Evolutionary conservation across 2,888 invertebrate genomes (phyloP).

Genomic region (Caprella mutica): DNA sequence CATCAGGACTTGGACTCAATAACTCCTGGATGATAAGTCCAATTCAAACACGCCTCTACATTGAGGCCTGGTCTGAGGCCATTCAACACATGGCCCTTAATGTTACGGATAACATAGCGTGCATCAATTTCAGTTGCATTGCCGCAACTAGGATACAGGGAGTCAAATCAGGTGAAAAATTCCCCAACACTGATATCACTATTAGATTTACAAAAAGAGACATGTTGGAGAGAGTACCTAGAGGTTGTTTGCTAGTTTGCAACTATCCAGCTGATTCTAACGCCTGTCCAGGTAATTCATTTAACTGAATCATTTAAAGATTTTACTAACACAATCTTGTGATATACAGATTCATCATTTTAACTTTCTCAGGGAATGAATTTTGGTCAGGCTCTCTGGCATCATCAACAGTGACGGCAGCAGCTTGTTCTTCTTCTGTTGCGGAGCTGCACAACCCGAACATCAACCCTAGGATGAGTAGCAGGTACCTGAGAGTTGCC

Average conservation of each 20-base stretch:
- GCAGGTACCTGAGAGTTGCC: conserved; percentile 47
- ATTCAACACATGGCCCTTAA: conserved; percentile 43
- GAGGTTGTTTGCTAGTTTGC: conserved; percentile 49
- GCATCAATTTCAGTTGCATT: conserved; percentile 57
- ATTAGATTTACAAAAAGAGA: conserved; percentile 48
- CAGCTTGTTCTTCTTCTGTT: conserved; percentile 52
- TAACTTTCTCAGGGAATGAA: conserved; percentile 47
- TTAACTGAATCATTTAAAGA: not conserved
- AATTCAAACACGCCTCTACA: conserved; percentile 53
- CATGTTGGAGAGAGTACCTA: conserved; percentile 47
- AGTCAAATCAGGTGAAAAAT: conserved; percentile 43
- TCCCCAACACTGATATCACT: conserved; percentile 43
- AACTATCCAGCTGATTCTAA: conserved; percentile 64
- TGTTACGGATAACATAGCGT: conserved; percentile 47
- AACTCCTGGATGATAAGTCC: conserved; percentile 51
- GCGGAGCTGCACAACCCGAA: conserved; percentile 52
- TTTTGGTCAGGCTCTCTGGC: conserved; percentile 52
- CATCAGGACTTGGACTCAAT: conserved; percentile 55
- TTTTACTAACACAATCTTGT: not conserved
- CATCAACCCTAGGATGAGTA: conserved; percentile 47
- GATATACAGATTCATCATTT: not conserved
- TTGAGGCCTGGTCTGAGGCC: conserved; percentile 53
- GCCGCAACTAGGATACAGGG: conserved; percentile 44
- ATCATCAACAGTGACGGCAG: conserved; percentile 52
- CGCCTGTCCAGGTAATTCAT: conserved; percentile 49